A percentile compares a stretch with the other conserved stretches of the same genome.
phyloP scores from a whole-genome alignment of 2,888 invertebrate genomes.

The Xestia sexstrigata region DNA sequence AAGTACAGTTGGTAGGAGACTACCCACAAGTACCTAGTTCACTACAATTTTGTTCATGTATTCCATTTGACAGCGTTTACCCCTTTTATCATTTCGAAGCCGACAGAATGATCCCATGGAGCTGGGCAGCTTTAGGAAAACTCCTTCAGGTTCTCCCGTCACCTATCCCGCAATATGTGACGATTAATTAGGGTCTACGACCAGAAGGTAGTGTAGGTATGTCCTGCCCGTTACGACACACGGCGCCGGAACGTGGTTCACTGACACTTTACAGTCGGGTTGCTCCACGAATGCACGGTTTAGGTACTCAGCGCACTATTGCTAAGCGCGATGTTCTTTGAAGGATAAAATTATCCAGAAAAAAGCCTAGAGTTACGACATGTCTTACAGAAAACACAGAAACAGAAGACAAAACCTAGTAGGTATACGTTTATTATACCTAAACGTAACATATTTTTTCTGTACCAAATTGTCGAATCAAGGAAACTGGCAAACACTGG shows the following conservation, averaged over 20 bases:
- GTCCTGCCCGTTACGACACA: background rate
- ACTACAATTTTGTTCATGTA: background rate
- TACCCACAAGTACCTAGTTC: background rate
- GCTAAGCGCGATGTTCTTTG: too few species aligned
- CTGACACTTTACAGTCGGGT: too few species aligned
- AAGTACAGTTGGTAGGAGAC: background rate
- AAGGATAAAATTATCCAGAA: background rate
- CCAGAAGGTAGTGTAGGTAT: background rate
- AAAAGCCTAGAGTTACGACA: background rate
- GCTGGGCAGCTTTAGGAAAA: background rate
- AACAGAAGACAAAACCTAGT: too few species aligned
- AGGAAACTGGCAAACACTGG: too few species aligned
- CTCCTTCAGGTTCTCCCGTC: too few species aligned
- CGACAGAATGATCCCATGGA: background rate
- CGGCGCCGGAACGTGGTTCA: too few species aligned
- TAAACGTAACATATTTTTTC: too few species aligned
- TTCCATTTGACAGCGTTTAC: background rate
- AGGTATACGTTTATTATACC: too few species aligned
- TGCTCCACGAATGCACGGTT: too few species aligned
- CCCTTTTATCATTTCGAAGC: background rate
- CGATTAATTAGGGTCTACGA: background rate
- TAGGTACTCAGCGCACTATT: too few species aligned
- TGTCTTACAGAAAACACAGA: background rate
- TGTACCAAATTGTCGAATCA: too few species aligned
- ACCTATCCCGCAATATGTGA: background rate